These are phyloP conservation scores for Pavo muticus DNA, from an alignment of 2,113 vertebrate genomes.

Conservation along the genomic window DNA sequence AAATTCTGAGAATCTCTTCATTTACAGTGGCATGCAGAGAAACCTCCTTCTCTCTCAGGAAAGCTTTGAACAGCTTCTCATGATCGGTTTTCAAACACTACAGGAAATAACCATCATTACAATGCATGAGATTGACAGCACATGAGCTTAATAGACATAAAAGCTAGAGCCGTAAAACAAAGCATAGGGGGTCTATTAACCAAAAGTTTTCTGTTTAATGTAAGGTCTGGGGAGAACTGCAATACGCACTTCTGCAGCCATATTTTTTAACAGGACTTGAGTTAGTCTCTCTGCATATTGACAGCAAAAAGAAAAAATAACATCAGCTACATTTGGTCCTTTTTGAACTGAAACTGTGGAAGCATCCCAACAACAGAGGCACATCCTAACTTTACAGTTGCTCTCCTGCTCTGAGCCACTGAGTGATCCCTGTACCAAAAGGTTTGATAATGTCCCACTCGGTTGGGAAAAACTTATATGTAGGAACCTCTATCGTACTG, in stretches of 20 bases:
- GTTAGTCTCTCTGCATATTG: neutral
- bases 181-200: neutral
- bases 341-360: neutral
- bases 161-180: constrained; percentile 9
- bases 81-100: constrained; percentile 21
- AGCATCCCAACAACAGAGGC: neutral
- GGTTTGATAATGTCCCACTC: neutral
- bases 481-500: neutral
- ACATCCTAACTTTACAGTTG: neutral
- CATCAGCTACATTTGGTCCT: neutral
- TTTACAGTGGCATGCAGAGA: neutral
- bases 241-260: neutral
- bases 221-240: neutral
- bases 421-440: neutral
- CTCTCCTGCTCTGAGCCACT: neutral
- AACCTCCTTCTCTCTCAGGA: neutral
- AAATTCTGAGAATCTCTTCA: neutral
- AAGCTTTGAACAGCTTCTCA: neutral
- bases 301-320: neutral
- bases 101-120: neutral
- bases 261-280: neutral
- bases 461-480: fast-evolving
- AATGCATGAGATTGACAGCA: neutral
- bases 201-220: neutral
- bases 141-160: neutral